A percentile compares a stretch with the other conserved stretches of the same genome.
Evolutionary conservation across 2,113 vertebrate genomes (phyloP).

Genomic region (Microtus richardsoni): DNA sequence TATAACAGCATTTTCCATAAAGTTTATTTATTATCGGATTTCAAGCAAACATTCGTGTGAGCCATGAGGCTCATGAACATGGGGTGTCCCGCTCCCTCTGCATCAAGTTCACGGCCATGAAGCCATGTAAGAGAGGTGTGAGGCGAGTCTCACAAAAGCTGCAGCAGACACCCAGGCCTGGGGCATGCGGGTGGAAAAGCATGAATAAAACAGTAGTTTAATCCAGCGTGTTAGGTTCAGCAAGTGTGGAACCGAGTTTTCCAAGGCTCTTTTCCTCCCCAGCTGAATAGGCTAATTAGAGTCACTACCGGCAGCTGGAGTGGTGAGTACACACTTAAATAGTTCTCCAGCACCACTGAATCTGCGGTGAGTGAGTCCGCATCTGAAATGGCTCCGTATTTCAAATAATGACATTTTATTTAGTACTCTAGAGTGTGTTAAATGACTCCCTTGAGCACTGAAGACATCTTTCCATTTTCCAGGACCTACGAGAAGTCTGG

Average conservation of each 20-base stretch:
- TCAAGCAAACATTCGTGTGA: background rate
- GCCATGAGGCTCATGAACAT: background rate
- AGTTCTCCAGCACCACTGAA: conserved; percentile 88
- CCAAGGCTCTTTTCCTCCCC: conserved; percentile 69
- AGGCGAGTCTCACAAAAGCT: conserved; percentile 39
- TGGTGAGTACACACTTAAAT: conserved; percentile 84
- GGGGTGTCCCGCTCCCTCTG: background rate
- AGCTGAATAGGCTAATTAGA: conserved; percentile 84
- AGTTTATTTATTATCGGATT: background rate
- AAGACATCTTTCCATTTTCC: conserved; percentile 86
- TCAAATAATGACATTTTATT: conserved; percentile 89
- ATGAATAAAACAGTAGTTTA: background rate
- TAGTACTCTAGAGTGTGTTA: conserved; percentile 87
- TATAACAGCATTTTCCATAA: background rate
- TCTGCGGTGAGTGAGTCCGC: conserved; percentile 88
- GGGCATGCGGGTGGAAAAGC: conserved; percentile 70
- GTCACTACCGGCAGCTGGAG: conserved; percentile 82
- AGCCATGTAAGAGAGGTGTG: background rate
- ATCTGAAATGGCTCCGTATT: conserved; percentile 88
- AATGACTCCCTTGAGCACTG: conserved; percentile 86
- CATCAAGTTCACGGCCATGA: conserved; percentile 8
- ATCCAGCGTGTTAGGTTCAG: conserved; percentile 68
- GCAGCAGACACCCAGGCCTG: background rate
- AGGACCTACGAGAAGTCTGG: conserved; percentile 98
- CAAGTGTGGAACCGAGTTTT: conserved; percentile 72